Evolutionary conservation across 2,797 vertebrate species (phyloP).

Genomic region (Capromys pilorides): DNA sequence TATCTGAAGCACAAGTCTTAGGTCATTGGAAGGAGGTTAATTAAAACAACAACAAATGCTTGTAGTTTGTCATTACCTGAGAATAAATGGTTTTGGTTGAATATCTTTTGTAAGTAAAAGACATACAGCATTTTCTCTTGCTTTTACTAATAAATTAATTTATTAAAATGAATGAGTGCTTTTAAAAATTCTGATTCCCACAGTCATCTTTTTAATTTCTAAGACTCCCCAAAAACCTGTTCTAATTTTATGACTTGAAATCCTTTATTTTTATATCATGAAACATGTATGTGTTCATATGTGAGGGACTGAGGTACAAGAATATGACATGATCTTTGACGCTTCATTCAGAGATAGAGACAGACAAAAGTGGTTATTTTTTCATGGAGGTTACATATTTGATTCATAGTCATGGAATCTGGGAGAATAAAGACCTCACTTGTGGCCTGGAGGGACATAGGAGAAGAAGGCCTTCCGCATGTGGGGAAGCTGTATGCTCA

Average conservation of each 20-base stretch:
- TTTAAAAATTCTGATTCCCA: not conserved
- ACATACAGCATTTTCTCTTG: not conserved
- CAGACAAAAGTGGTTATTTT: not conserved
- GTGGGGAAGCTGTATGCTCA: not conserved
- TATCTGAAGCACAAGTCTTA: constrained; percentile 27
- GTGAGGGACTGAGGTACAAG: not conserved
- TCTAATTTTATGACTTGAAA: constrained; percentile 42
- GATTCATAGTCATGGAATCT: not conserved
- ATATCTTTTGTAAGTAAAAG: constrained; percentile 50
- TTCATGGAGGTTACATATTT: not conserved
- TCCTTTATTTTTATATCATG: not conserved
- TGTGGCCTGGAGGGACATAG: not conserved
- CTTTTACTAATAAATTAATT: constrained; percentile 21
- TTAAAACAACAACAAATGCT: not conserved
- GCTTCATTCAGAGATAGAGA: not conserved
- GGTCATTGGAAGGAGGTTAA: constrained; percentile 25
- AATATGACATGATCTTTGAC: not conserved
- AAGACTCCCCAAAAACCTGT: not conserved
- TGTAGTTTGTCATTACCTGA: constrained; percentile 15
- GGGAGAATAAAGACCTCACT: not conserved
- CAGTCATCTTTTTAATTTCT: not conserved
- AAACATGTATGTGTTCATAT: not conserved
- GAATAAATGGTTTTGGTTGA: constrained; percentile 27
- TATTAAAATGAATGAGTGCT: not conserved
- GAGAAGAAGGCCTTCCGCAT: not conserved